Evolutionary conservation across 2,797 vertebrate species (phyloP).

Genomic region (Macrochelys suwanniensis): DNA sequence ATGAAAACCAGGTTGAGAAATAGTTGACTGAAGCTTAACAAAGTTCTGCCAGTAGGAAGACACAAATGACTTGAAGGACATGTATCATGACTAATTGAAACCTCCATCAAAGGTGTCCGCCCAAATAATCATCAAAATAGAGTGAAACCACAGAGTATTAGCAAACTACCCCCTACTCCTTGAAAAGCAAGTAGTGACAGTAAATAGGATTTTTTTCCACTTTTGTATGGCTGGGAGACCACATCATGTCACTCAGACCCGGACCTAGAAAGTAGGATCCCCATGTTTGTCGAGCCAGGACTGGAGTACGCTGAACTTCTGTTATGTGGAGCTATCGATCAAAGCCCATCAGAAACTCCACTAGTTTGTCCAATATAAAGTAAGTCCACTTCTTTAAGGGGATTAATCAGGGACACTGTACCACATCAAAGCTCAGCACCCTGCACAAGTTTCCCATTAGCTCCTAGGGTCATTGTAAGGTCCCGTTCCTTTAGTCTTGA

Average conservation of each 20-base stretch:
- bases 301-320: neutral
- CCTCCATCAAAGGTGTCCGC: neutral
- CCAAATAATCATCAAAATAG: neutral
- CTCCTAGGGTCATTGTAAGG: neutral
- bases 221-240: neutral
- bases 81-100: constrained; percentile 12
- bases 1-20: neutral
- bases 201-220: neutral
- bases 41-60: constrained; percentile 4
- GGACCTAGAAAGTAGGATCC: neutral
- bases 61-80: neutral
- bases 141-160: neutral
- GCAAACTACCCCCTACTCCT: neutral
- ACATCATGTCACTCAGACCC: neutral
- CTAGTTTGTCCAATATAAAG: neutral
- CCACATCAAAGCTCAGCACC: neutral
- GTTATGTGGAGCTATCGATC: neutral
- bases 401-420: neutral
- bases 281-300: neutral
- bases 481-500: neutral
- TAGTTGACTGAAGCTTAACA: constrained; percentile 44
- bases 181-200: neutral
- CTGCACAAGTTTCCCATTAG: neutral
- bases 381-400: neutral
- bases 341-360: neutral